A percentile compares a stretch with the other conserved stretches of the same genome.
phyloP scores from a whole-genome alignment of 30 jellyfish, hydroid and myxozoan species.

The Hydra vulgaris region DNA sequence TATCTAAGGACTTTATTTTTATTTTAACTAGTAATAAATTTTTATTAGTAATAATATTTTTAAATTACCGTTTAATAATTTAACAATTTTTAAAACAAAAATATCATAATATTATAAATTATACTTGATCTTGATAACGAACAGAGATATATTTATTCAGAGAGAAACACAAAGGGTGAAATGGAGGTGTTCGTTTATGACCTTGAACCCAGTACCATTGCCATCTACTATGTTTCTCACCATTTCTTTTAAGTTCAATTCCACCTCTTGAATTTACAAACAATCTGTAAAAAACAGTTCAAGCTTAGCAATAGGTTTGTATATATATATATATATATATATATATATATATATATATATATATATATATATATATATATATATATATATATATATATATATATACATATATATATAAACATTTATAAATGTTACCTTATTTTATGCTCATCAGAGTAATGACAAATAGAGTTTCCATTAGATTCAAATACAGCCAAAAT shows the following conservation, averaged over 20 bases:
- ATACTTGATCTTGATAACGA: conserved; percentile 82
- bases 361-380: no score
- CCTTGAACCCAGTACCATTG: conserved; percentile 73
- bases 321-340: no score
- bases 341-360: no score
- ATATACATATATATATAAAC: not conserved
- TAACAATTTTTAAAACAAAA: not conserved
- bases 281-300: conserved; percentile 35
- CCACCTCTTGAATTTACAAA: conserved; percentile 71
- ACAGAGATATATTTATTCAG: conserved; percentile 66
- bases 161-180: conserved; percentile 75
- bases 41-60: no score
- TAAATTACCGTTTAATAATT: no score
- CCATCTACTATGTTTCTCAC: conserved; percentile 66
- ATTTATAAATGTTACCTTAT: conserved; percentile 1
- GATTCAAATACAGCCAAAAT: conserved; percentile 82
- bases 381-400: not conserved
- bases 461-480: conserved; percentile 68
- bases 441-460: conserved; percentile 18
- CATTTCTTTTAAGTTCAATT: conserved; percentile 57
- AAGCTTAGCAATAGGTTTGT: no score
- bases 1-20: not conserved
- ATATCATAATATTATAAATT: conserved; percentile 1
- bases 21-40: not conserved
- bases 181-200: conserved; percentile 91